Percentiles rank a stretch among this genome's conserved stretches.
Conservation (phyloP, 2,888 invertebrate genomes). For the Spatulosminthurus flaviceps region DNA sequence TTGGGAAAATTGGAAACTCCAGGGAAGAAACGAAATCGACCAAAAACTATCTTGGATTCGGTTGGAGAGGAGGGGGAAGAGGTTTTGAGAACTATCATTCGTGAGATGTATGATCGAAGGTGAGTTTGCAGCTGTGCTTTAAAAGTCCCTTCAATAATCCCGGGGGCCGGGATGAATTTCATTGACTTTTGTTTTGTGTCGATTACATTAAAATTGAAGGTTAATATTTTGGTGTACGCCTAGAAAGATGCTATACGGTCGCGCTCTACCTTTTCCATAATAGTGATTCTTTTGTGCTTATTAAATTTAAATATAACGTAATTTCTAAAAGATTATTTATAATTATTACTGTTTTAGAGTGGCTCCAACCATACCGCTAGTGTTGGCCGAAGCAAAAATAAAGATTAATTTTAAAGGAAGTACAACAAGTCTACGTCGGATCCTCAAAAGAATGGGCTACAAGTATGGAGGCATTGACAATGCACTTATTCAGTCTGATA, state of each 20-base stretch:
- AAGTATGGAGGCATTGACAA: constrained; percentile 51
- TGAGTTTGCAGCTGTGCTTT: too few species aligned
- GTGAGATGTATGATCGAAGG: constrained; percentile 56
- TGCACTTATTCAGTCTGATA: constrained; percentile 40
- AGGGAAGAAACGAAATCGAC: constrained; percentile 52
- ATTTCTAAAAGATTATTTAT: not conserved
- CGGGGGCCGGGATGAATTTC: too few species aligned
- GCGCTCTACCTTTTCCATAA: too few species aligned
- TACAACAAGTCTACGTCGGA: constrained; percentile 59
- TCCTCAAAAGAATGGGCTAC: constrained; percentile 60
- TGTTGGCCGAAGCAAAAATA: constrained; percentile 56
- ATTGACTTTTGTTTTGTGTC: too few species aligned
- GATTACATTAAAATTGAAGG: too few species aligned
- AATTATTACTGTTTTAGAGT: constrained; percentile 47
- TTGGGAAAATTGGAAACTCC: constrained; percentile 59
- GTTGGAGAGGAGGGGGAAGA: constrained; percentile 55
- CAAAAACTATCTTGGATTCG: constrained; percentile 58
- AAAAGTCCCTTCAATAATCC: too few species aligned
- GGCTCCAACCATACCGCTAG: constrained; percentile 57
- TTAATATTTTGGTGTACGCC: too few species aligned
- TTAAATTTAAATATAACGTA: too few species aligned
- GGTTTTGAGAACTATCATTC: constrained; percentile 56
- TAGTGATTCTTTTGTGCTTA: too few species aligned
- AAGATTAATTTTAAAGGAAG: constrained; percentile 59
- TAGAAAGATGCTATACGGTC: too few species aligned